Base-by-base conservation (phyloP, 2,888 invertebrate species). In the Crepidodera aurea region DNA sequence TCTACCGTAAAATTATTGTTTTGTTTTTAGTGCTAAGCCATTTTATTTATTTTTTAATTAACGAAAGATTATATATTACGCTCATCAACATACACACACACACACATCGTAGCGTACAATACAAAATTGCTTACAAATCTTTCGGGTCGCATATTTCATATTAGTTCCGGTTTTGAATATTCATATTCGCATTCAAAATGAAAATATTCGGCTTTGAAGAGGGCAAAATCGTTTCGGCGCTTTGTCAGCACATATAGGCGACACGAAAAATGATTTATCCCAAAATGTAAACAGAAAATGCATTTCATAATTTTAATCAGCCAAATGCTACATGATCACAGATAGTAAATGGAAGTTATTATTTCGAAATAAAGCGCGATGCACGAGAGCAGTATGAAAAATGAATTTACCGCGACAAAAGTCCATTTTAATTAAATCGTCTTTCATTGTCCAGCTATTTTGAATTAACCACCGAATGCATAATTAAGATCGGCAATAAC, bases 181-280 rank as follows among this genome's bases (percentile, higher is more conserved):
- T 40, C 40, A 40, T 40, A 40, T 18, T 40, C 18, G 16, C 40
- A 40, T 10, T 18, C 40, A 10, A 40, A 40, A 40, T 40, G 40
- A 40, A 40, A 40, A 40, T 40, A 40, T 40, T 40, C 18, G 40
- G 40, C 16, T 40, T 40, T 40, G 40, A 40, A 40, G 40, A 18
- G 40, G 40, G 40, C 18, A 18, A 40, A 40, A 54, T 29, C 13
- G 40, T 54, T 54, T 54, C 54, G 39, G 27, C 7, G 54, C 54
- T 54, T 54, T 54, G 54, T 54, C 54, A 54, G 54, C 54, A 16
- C 27, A 42, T 54, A 54, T 29, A 27, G 40, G 16, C 48, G 27
- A 29, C 48, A 48, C 48, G 40, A 16, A 56, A 56, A 56, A 56
- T 56, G 48, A 56, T 48, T 56, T 48, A 56, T 37, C 22, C 12